Conservation (phyloP, 1,140 invertebrate genomes). For the Drosophila simulans region DNA sequence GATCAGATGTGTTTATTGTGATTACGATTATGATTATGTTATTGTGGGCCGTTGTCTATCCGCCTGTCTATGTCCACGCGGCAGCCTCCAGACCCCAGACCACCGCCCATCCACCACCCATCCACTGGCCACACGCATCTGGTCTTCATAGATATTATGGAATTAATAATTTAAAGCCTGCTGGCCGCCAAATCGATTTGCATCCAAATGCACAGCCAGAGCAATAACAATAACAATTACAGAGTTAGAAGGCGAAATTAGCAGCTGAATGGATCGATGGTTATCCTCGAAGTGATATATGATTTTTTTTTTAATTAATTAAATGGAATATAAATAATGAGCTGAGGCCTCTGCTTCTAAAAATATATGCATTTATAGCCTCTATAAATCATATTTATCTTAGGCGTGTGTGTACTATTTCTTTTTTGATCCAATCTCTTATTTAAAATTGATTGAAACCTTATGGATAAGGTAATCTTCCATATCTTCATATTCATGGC, state of each 20-base stretch:
- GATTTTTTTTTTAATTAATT: no score
- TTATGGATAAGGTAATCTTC: not conserved
- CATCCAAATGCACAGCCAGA: conserved; percentile 25
- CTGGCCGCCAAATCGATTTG: conserved; percentile 51
- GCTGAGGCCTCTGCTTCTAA: no score
- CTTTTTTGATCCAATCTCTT: no score
- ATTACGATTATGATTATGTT: conserved; percentile 68
- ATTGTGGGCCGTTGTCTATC: conserved; percentile 12
- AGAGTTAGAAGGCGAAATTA: conserved; percentile 50
- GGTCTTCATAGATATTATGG: conserved; percentile 62
- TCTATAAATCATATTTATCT: no score
- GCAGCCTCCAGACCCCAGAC: conserved; percentile 23
- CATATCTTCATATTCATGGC: not conserved
- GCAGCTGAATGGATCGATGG: conserved; percentile 23
- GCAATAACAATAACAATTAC: conserved; percentile 17
- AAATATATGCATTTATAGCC: no score
- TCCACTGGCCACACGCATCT: conserved; percentile 55
- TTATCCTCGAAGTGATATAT: conserved; percentile 9
- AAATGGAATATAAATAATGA: not conserved
- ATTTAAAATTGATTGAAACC: not conserved
- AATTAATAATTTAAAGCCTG: conserved; percentile 46
- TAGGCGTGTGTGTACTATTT: no score
- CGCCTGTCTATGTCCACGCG: conserved; percentile 13
- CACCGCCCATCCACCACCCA: no score
- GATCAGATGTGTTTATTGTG: conserved; percentile 76